phyloP scores from a whole-genome alignment of 2,113 vertebrate genomes.

The Gymnobelideus leadbeateri region DNA sequence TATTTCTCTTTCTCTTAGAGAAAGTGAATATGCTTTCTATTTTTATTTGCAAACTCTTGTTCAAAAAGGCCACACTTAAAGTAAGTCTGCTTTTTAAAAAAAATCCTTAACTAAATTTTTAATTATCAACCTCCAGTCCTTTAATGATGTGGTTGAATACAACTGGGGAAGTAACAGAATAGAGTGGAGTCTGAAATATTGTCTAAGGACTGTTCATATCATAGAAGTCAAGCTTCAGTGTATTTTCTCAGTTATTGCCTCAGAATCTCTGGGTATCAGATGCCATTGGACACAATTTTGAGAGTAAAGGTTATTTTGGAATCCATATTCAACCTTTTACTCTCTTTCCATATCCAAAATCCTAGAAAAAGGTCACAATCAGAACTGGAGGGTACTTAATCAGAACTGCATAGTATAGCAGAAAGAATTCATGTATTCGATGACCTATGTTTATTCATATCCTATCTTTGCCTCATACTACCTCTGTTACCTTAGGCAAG shows the following conservation, averaged over 20 bases:
- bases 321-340: background rate
- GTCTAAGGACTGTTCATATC: background rate
- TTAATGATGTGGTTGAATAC: background rate
- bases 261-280: background rate
- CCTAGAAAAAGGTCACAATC: background rate
- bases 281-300: background rate
- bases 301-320: background rate
- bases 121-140: background rate
- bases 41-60: background rate
- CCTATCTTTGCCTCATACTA: background rate
- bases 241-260: background rate
- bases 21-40: background rate
- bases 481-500: background rate
- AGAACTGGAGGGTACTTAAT: background rate
- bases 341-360: background rate
- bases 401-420: background rate
- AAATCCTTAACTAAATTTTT: background rate
- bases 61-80: background rate
- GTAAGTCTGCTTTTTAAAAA: background rate
- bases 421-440: background rate
- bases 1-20: background rate
- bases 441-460: background rate
- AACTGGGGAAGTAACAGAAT: background rate
- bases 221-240: background rate
- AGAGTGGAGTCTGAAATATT: background rate